phyloP scores from a whole-genome alignment of 2,797 vertebrate species.

The Heteromormyrus szaboi region DNA sequence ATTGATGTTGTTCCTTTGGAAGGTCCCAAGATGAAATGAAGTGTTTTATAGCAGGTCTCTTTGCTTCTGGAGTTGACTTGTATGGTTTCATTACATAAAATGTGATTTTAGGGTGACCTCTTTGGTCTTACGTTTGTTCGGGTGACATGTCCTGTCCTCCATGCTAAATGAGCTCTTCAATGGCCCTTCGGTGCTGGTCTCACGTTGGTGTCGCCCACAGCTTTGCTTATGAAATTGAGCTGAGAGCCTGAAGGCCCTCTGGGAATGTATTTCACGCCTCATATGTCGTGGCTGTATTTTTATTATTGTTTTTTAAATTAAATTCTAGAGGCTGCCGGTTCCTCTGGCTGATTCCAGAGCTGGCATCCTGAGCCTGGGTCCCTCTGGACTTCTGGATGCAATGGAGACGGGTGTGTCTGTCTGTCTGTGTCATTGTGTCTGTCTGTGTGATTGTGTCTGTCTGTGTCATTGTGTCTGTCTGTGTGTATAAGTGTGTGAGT shows the following conservation, averaged over 20 bases:
- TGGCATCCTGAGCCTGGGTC: constrained; percentile 40
- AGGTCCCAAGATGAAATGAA: not conserved
- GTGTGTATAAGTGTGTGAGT: not conserved
- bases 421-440: not conserved
- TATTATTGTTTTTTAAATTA: constrained; percentile 7
- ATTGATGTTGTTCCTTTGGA: not conserved
- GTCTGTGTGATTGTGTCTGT: too few relatives aligned
- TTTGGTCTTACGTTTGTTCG: not conserved
- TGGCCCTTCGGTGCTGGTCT: not conserved
- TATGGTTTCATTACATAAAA: not conserved
- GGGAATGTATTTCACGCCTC: not conserved
- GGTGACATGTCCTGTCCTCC: not conserved
- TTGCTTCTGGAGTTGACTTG: not conserved
- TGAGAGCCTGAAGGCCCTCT: not conserved
- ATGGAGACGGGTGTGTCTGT: constrained; percentile 68
- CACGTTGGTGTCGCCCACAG: not conserved
- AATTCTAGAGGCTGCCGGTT: constrained; percentile 48
- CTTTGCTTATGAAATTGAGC: not conserved
- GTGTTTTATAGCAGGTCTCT: not conserved
- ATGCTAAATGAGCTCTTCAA: not conserved
- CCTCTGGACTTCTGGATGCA: constrained; percentile 56
- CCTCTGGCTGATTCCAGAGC: constrained; percentile 49
- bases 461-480: not conserved
- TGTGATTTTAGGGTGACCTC: not conserved
- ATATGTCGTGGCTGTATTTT: not conserved